Evolutionary conservation across 1,140 invertebrate species (phyloP), one percentile per base, ranked within the genome.

Genomic region (Neotoxoptera formosana): DNA sequence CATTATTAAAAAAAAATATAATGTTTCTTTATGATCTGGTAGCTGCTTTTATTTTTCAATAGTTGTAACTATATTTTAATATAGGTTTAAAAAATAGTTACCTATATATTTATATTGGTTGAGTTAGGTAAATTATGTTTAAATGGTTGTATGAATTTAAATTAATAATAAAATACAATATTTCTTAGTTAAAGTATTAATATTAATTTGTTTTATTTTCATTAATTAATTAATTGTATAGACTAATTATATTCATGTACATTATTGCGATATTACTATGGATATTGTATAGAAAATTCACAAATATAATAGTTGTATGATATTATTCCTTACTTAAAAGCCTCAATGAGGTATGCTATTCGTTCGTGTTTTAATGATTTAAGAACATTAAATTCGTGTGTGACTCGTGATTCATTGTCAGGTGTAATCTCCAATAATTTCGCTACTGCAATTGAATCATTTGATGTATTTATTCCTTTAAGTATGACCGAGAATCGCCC

Each of bases 401-500:
- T 96, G 17, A 97, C 96, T 67, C 96, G 95, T 17, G 96, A 95
- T 94, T 97, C 96, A 2, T 96, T 96, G 51, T 97, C 96, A 1
- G 96, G 95, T 34, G 96, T 95, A n/a, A 96, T 95, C 94, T 98
- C 97, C 94, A 98, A 95, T 76, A 98, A 96, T 95, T 98, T 98
- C 0, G 97, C 97, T 0, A 97, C 97, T 14, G 98, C 96, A 1
- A 98, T 96, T 53, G 96, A 96, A 94, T 98, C 97, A 6, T 96
- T 96, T 2, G 96, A 95, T 94, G 97, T 97, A 94, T 98, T 97
- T 23, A 98, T 96, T n/a, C 97, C 97, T 95, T 98, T 98, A 0
- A 97, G 97, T 9, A 99, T 97, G 1, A 97, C 96, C 7, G 98
- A 98, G 95, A 98, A 99, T 94, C 97, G 96, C 1, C 98, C 98